Evolutionary conservation across 2,888 invertebrate genomes (phyloP).

Genomic region (Scaptomyza parva): DNA sequence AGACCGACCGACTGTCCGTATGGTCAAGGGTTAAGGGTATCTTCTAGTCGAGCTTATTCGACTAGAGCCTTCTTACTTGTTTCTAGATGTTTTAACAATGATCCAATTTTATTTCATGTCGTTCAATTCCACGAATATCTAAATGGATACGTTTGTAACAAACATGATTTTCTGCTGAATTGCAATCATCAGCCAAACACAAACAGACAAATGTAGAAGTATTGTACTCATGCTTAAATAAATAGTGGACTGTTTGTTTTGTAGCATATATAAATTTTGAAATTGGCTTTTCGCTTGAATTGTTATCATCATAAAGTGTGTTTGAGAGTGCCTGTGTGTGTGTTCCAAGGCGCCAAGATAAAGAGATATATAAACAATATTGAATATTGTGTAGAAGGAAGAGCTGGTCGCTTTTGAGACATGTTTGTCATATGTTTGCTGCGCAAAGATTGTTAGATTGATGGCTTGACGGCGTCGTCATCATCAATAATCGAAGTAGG

Average conservation of each 20-base stretch:
- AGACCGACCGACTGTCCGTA: too few relatives aligned
- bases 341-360: constrained; percentile 34
- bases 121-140: constrained; percentile 10
- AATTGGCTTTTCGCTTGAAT: constrained; percentile 45
- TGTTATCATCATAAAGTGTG: constrained; percentile 40
- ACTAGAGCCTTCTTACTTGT: too few relatives aligned
- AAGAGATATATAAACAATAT: constrained; percentile 10
- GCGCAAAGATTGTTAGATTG: constrained; percentile 39
- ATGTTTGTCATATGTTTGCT: constrained; percentile 28
- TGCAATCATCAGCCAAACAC: background rate
- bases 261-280: constrained; percentile 20
- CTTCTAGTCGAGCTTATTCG: too few relatives aligned
- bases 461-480: constrained; percentile 15
- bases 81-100: background rate
- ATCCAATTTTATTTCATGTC: background rate
- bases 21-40: too few relatives aligned
- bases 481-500: constrained; percentile 19
- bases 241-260: background rate
- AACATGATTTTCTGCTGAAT: constrained; percentile 24
- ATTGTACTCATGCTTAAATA: background rate
- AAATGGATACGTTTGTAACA: background rate
- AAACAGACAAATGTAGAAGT: background rate
- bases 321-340: constrained; percentile 6
- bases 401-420: background rate
- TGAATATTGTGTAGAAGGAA: constrained; percentile 1